Evolutionary conservation across 2,113 vertebrate genomes (phyloP).

Genomic region (Cyphomyrus plagiostoma): DNA sequence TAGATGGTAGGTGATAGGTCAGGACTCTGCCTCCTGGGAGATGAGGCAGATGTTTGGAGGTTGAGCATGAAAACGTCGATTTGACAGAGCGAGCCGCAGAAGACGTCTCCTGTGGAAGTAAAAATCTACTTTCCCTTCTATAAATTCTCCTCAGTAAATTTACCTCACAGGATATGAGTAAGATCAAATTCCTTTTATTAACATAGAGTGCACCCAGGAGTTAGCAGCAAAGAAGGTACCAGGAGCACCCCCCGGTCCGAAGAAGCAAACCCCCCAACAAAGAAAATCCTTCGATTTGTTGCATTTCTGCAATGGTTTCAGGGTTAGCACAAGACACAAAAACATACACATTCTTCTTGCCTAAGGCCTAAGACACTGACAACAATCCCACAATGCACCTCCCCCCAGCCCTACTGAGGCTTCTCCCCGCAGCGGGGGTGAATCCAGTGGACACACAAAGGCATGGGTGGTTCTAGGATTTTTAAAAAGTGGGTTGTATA

Average conservation of each 20-base stretch:
- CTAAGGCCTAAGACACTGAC: too few relatives aligned
- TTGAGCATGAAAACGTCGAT: not conserved
- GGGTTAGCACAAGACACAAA: not conserved
- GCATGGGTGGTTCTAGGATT: not conserved
- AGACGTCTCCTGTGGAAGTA: not conserved
- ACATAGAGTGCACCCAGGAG: not conserved
- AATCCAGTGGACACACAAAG: not conserved
- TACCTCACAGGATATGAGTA: not conserved
- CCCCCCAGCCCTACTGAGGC: not conserved
- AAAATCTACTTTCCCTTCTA: not conserved
- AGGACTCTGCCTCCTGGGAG: not conserved
- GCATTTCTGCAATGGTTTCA: not conserved
- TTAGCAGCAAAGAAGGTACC: not conserved
- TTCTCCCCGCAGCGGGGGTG: not conserved
- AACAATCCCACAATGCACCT: too few relatives aligned
- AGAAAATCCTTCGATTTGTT: too few relatives aligned
- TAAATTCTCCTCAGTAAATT: not conserved
- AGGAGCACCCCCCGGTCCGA: not conserved
- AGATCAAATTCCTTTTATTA: not conserved
- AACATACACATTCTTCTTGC: not conserved
- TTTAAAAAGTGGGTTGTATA: not conserved
- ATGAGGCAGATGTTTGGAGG: not conserved
- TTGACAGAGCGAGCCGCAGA: not conserved
- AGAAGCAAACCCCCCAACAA: not conserved
- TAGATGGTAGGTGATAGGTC: not conserved